A percentile compares a stretch with the other conserved stretches of the same genome.
These are phyloP conservation scores for Parus major DNA, from an alignment of 2,113 vertebrate genomes.

Conservation along the genomic window DNA sequence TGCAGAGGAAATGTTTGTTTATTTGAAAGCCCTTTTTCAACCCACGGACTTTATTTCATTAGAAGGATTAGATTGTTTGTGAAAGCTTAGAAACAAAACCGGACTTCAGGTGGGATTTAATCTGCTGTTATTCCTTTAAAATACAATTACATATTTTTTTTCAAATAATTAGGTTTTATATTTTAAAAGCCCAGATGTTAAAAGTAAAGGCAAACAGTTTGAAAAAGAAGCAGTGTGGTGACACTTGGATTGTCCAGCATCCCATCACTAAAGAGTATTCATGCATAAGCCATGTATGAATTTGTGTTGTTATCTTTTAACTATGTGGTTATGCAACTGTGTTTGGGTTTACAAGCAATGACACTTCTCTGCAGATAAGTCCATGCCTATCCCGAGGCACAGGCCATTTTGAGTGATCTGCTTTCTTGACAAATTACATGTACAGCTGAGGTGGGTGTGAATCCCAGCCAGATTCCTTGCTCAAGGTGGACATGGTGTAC, in stretches of 20 bases:
- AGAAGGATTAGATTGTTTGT: background rate
- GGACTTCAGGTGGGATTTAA: background rate
- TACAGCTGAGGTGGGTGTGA: background rate
- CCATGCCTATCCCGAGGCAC: background rate
- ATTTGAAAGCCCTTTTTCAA: background rate
- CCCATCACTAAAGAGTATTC: background rate
- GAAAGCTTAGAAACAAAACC: background rate
- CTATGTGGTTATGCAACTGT: slow-evolving; percentile 5
- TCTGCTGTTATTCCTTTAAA: background rate
- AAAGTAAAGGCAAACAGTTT: background rate
- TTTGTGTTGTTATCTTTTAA: background rate
- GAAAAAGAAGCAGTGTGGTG: background rate
- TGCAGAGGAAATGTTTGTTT: background rate
- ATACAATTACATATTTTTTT: background rate
- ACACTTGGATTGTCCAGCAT: background rate
- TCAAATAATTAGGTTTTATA: background rate
- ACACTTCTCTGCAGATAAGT: slow-evolving; percentile 1
- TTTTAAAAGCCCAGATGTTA: background rate
- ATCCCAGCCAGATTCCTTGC: background rate
- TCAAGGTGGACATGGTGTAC: background rate
- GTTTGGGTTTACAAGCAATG: background rate
- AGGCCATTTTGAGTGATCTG: background rate
- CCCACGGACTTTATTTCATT: background rate
- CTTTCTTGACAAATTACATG: background rate
- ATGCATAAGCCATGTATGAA: background rate